These are phyloP conservation scores for Scolanthus callimorphus DNA, from an alignment of 92 coral and sea anemone genomes.

Conservation along the genomic window DNA sequence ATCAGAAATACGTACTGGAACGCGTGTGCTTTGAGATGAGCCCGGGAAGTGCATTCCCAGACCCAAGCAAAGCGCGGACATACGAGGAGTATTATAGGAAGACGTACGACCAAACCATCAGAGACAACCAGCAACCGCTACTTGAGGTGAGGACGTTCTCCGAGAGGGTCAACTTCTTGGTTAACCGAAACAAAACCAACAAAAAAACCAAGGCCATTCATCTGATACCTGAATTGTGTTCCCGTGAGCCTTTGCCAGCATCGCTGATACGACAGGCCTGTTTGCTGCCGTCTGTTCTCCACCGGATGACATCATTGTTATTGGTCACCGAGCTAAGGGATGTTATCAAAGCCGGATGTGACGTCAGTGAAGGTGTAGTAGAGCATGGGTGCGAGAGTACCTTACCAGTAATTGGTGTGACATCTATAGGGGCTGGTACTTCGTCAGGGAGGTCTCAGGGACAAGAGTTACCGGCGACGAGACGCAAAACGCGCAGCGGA, in stretches of 20 bases:
- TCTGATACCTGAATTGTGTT: slow-evolving; percentile 73
- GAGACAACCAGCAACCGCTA: slow-evolving; percentile 52
- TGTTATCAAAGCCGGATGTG: slow-evolving; percentile 18
- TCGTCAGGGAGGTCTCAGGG: neutral
- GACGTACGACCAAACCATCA: slow-evolving; percentile 18
- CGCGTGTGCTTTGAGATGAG: slow-evolving; percentile 28
- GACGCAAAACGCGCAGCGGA: neutral
- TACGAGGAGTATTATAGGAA: slow-evolving; percentile 61
- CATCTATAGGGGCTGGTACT: neutral
- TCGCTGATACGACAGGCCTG: slow-evolving; percentile 50
- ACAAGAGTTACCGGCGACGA: neutral
- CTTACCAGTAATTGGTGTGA: slow-evolving; percentile 26
- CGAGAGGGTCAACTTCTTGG: slow-evolving; percentile 50
- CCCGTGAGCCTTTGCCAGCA: slow-evolving; percentile 38
- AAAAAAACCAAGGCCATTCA: slow-evolving; percentile 24
- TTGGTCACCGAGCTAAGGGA: slow-evolving; percentile 57
- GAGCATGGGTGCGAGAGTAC: slow-evolving; percentile 2
- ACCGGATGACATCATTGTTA: slow-evolving; percentile 62
- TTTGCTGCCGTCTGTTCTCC: slow-evolving; percentile 66
- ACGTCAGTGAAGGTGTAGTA: neutral
- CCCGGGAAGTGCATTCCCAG: slow-evolving; percentile 73
- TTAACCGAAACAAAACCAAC: slow-evolving; percentile 40
- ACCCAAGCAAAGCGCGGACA: slow-evolving; percentile 55
- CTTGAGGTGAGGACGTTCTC: slow-evolving; percentile 49
- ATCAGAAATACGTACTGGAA: slow-evolving; percentile 39